phyloP scores from a whole-genome alignment of 2,113 vertebrate species.

The Ornithorhynchus anatinus region DNA sequence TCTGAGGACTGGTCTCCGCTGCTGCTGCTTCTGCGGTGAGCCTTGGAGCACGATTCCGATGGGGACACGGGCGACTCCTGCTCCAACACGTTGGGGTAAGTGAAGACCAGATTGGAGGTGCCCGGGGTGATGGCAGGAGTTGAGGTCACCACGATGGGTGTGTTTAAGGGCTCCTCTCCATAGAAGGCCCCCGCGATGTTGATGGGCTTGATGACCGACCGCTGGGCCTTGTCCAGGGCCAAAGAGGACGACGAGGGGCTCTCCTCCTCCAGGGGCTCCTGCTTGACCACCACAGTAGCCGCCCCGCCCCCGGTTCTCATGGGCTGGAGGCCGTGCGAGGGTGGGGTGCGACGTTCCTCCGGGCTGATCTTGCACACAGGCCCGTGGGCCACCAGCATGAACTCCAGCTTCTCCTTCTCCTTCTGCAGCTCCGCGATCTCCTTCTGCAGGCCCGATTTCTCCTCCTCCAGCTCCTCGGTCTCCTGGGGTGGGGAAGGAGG shows the following conservation, averaged over 20 bases:
- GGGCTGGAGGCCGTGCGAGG: conserved; percentile 77
- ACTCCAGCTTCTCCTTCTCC: conserved; percentile 98
- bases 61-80: conserved; percentile 93
- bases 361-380: conserved; percentile 93
- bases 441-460: conserved; percentile 94
- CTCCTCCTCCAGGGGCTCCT: conserved; percentile 84
- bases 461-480: conserved; percentile 95
- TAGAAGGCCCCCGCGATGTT: conserved; percentile 88
- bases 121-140: conserved; percentile 92
- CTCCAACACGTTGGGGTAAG: conserved; percentile 95
- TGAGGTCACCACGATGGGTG: conserved; percentile 93
- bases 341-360: conserved; percentile 81
- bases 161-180: conserved; percentile 96
- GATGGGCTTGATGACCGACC: conserved; percentile 97
- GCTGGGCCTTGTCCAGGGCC: conserved; percentile 80
- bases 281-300: conserved; percentile 89
- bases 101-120: conserved; percentile 95
- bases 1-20: conserved; percentile 98
- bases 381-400: conserved; percentile 97
- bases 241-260: conserved; percentile 62
- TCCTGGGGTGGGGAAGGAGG: conserved; percentile 74
- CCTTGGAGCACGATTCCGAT: conserved; percentile 98
- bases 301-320: conserved; percentile 55
- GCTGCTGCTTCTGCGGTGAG: conserved; percentile 98
- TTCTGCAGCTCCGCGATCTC: conserved; percentile 95